Base-by-base conservation (phyloP, 1,140 invertebrate genomes). In the Bombus superbus region DNA sequence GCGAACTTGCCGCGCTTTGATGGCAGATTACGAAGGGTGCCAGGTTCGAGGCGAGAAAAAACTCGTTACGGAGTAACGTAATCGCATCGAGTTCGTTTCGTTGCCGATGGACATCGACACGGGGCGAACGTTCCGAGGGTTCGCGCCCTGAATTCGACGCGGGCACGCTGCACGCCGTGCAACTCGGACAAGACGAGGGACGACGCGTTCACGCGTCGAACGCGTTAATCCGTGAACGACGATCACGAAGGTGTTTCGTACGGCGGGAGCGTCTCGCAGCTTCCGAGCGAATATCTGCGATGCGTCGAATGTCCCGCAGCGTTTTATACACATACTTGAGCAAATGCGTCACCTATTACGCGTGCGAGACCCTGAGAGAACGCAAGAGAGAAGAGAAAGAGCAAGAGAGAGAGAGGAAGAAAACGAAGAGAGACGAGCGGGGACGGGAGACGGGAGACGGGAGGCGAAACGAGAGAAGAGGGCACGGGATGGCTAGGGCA, bases 1-100 rank as follows among this genome's bases (percentile, higher is more conserved):
- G 85, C 64, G 64, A 82, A 69, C 85, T 92, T 85, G 81, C 83
- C 77, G 88, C 83, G 92, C 92, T 94, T 94, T 94, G 94, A 95
- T 95, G 93, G 78, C 71, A 93, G 93, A 94, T 95, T 94, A 90
- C 85, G 75, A 78, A 64, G 88, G 82, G 66, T 38, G 66, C 89
- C 87, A 91, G 85, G 90, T 89, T 83, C 83, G 66, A 88, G 83
- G 89, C 91, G 89, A 92, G 90, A 90, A 91, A 88, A 81, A 88
- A 90, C 85, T 91, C 83, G 87, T 91, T 91, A 90, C 66, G 40
- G 71, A 69, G 75, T 28, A 40, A 68, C 80, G 82, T 91, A 88
- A 92, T 92, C 86, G 79, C 80, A 88, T 86, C 85, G 79, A 68
- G 74, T 79, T 86, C 83, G 78, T 38, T 80, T 79, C 76, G 22